These are phyloP conservation scores for Oasisia sp. DNA, from an alignment of 2,888 invertebrate species.

Conservation along the genomic window DNA sequence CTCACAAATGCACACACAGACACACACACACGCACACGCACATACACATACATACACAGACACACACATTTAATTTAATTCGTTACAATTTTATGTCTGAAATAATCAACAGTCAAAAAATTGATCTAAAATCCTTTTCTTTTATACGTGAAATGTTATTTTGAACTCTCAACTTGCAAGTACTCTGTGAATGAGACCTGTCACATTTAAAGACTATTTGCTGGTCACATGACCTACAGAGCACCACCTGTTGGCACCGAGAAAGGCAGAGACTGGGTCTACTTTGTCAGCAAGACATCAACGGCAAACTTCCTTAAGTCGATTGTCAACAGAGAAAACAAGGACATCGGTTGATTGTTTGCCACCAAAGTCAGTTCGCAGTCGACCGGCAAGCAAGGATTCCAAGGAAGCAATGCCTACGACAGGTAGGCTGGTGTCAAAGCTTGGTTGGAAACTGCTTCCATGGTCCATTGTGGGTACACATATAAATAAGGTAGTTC, in stretches of 20 bases:
- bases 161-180: neutral
- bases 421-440: neutral
- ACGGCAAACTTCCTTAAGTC: neutral
- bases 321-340: neutral
- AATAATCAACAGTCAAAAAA: neutral
- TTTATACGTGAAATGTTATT: neutral
- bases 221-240: slow-evolving; percentile 21
- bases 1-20: no score
- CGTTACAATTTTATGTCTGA: neutral
- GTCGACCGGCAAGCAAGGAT: neutral
- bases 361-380: neutral
- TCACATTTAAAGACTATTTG: neutral
- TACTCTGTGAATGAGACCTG: neutral
- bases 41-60: no score
- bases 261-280: slow-evolving; percentile 25
- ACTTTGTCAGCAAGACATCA: neutral
- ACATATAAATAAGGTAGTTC: neutral
- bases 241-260: slow-evolving; percentile 26
- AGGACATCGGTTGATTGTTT: neutral
- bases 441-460: neutral
- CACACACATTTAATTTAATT: neutral
- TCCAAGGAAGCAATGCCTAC: neutral
- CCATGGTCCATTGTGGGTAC: neutral
- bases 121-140: neutral
- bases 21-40: no score